Evolutionary conservation across 2,888 invertebrate species (phyloP), one percentile per base, ranked within the genome.

Genomic region (Antitype chi): DNA sequence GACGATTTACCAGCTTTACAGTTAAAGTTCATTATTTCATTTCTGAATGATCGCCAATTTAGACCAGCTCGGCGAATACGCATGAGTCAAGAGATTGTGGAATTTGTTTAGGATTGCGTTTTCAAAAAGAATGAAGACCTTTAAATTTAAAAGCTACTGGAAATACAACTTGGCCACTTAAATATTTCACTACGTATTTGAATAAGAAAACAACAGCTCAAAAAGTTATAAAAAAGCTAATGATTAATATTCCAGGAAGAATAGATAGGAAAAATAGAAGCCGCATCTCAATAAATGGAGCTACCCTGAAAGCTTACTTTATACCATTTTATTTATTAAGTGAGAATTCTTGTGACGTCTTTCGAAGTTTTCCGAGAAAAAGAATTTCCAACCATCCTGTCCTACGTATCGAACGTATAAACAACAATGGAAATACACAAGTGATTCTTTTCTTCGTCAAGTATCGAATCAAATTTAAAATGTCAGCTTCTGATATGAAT

Each of bases 401-500:
- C 23, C 66, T 28, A 69, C 43, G 32, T 43, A 63, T 5, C 20
- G 38, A 23, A 9, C 11, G 20, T 57, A 63, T 80, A 57, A 62
- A 60, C 38, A 53, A 62, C 53, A 79, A 78, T 57, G 25, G 57
- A 32, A 64, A 59, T 47, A 64, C 20, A 70, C 4, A 53, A 53
- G 32, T n/a, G 43, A 57, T 74, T 59, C 63, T 57, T 25, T 59
- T 74, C 47, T 81, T 20, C 32, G 11, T 20, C n/a, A 55, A 38
- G 47, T 78, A 78, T 66, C 28, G 49, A 79, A 81, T 66, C 49
- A 81, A 62, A 79, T n/a, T 17, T 25, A 23, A 79, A 67, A 67
- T 62, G 49, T 75, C 28, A 66, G 11, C 38, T 55, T 28, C 38
- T 0, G 38, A 49, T 15, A 32, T 15, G n/a, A 66, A 60, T 81